phyloP scores from a whole-genome alignment of 1,140 invertebrate species.

The Drosophila littoralis region DNA sequence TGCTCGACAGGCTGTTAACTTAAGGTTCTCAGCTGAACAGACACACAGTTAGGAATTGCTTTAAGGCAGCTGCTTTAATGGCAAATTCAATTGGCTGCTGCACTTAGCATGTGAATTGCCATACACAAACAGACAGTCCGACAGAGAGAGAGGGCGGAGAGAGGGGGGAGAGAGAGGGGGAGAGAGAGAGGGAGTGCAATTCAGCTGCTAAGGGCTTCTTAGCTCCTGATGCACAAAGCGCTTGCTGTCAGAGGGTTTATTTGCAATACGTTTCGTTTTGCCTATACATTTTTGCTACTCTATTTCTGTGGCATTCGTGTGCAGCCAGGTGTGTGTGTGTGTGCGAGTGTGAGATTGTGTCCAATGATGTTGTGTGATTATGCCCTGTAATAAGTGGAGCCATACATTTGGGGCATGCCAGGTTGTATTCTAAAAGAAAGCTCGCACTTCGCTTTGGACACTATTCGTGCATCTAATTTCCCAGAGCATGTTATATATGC shows the following conservation, averaged over 20 bases:
- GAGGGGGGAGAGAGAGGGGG: not conserved
- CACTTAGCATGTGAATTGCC: slow-evolving; percentile 66
- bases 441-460: too few species aligned
- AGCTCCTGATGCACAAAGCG: slow-evolving; percentile 36
- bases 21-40: too few species aligned
- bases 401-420: not conserved
- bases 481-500: too few species aligned
- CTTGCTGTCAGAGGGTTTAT: slow-evolving; percentile 40
- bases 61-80: slow-evolving; percentile 23
- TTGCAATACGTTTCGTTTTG: slow-evolving; percentile 47
- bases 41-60: not conserved
- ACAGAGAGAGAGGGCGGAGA: not conserved
- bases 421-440: not conserved
- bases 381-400: not conserved
- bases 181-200: not conserved
- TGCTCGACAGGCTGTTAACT: not conserved
- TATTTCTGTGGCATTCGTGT: slow-evolving; percentile 4
- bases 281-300: slow-evolving; percentile 22
- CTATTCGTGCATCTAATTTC: too few species aligned
- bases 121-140: slow-evolving; percentile 8
- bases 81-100: slow-evolving; percentile 71
- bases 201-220: slow-evolving; percentile 26
- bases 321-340: slow-evolving; percentile 1
- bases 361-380: slow-evolving; percentile 9
- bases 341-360: not conserved